These are phyloP conservation scores for Eudyptes chrysolophus DNA, from an alignment of 2,113 vertebrate genomes.

Conservation along the genomic window DNA sequence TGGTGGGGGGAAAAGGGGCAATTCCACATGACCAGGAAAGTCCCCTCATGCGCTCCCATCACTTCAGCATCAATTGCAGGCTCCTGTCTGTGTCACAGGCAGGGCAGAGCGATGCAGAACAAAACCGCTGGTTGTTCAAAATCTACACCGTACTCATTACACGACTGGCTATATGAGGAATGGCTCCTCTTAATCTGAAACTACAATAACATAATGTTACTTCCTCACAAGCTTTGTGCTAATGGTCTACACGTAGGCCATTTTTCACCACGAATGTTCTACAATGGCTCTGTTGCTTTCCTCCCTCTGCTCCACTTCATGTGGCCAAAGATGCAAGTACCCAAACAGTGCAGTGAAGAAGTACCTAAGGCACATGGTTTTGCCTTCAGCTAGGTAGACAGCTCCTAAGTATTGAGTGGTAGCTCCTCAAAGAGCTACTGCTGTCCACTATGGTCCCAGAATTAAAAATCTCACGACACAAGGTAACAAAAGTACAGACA, in stretches of 20 bases:
- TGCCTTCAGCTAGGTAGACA: background rate
- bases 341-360: background rate
- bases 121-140: background rate
- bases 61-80: background rate
- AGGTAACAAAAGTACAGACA: background rate
- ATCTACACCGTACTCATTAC: background rate
- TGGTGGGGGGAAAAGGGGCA: background rate
- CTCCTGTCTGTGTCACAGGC: background rate
- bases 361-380: rapidly evolving
- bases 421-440: background rate
- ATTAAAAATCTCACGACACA: background rate
- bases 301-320: background rate
- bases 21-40: background rate
- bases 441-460: background rate
- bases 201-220: background rate
- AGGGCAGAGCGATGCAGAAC: rapidly evolving
- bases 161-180: background rate
- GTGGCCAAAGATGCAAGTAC: background rate
- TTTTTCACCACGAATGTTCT: background rate
- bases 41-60: background rate
- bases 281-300: background rate
- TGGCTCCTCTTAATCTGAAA: background rate
- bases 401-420: background rate
- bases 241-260: background rate
- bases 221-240: background rate